phyloP scores from a whole-genome alignment of 2,113 vertebrate genomes.

The Eretmodus cyanostictus region DNA sequence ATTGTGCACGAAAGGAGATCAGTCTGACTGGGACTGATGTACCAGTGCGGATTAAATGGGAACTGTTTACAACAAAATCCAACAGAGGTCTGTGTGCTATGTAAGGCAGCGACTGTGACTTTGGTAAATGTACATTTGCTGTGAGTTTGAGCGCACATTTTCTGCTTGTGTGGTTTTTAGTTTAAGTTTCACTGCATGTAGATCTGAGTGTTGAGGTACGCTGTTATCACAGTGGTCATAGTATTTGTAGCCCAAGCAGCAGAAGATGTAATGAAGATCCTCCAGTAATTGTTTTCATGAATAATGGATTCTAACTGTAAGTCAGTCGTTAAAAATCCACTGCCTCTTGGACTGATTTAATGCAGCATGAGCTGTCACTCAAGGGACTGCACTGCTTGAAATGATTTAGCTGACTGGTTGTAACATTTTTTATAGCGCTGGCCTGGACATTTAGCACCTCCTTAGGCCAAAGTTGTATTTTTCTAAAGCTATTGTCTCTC shows the following conservation, averaged over 20 bases:
- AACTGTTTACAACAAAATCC: background rate
- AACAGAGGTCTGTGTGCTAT: background rate
- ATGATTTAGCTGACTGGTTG: background rate
- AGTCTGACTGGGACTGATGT: background rate
- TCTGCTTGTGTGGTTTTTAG: background rate
- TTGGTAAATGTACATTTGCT: background rate
- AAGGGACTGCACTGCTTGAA: background rate
- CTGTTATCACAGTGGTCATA: background rate
- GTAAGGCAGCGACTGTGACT: background rate
- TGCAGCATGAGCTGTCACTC: background rate
- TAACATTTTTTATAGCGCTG: accelerated
- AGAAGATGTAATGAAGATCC: background rate
- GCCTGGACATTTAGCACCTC: background rate
- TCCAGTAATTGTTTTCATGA: background rate
- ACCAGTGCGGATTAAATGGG: background rate
- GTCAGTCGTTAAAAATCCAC: background rate
- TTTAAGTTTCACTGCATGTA: background rate
- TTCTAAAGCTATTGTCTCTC: background rate
- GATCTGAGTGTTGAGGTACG: background rate
- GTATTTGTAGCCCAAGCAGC: background rate
- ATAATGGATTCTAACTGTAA: background rate
- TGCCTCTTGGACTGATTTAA: background rate
- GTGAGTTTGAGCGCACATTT: background rate
- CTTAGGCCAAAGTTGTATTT: background rate
- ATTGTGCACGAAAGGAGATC: background rate